A percentile compares a stretch with the other conserved stretches of the same genome.
These are phyloP conservation scores for Achroia grisella DNA, from an alignment of 1,140 invertebrate species.

Conservation along the genomic window DNA sequence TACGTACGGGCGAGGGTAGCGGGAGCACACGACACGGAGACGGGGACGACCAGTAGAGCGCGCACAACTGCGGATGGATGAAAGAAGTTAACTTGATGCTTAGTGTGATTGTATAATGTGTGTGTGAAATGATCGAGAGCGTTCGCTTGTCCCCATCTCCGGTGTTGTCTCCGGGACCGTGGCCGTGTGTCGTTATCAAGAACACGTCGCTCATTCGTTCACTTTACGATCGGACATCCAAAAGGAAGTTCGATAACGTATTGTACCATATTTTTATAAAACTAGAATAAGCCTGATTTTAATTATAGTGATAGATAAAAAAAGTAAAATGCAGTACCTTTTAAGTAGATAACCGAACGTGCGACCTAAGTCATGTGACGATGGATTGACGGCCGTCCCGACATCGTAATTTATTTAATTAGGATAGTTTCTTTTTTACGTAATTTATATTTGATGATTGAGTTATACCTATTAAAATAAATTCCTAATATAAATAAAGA, in stretches of 20 bases:
- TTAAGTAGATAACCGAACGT: constrained; percentile 69
- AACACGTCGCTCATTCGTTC: constrained; percentile 65
- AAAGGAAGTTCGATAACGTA: constrained; percentile 47
- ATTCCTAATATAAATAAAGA: constrained; percentile 49
- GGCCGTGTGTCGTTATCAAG: constrained; percentile 66
- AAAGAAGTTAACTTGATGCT: constrained; percentile 19
- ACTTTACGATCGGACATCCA: constrained; percentile 54
- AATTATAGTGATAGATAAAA: constrained; percentile 62
- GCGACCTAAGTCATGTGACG: constrained; percentile 70
- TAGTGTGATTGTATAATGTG: constrained; percentile 25
- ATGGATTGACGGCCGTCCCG: constrained; percentile 68
- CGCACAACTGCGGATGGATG: constrained; percentile 57
- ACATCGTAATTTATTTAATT: constrained; percentile 71
- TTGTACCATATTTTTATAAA: constrained; percentile 66
- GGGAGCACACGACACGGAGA: constrained; percentile 49
- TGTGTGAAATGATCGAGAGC: constrained; percentile 37
- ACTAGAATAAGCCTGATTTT: constrained; percentile 60
- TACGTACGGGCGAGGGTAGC: constrained; percentile 37
- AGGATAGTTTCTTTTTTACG: constrained; percentile 61
- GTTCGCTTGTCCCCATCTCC: constrained; percentile 71
- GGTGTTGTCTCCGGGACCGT: constrained; percentile 48
- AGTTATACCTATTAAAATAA: constrained; percentile 58
- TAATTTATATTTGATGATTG: constrained; percentile 61
- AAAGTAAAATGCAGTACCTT: constrained; percentile 65
- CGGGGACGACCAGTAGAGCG: constrained; percentile 68